Evolutionary conservation across 2,888 invertebrate genomes (phyloP).

Genomic region (Drosophila recens): DNA sequence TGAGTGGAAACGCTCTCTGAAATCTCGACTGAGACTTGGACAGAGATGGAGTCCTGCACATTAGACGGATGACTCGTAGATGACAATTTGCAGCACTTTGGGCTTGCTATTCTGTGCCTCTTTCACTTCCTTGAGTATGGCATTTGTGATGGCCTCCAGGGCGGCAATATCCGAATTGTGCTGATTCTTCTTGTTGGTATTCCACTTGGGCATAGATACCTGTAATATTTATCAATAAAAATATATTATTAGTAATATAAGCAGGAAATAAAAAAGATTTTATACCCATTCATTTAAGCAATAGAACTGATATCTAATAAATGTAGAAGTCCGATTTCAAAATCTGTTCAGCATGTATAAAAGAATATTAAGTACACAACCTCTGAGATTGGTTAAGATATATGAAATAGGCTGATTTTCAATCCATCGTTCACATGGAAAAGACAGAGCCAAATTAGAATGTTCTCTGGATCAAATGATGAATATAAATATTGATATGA

Average conservation of each 20-base stretch:
- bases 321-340: no score
- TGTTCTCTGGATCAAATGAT: no score
- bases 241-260: not conserved
- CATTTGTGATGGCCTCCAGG: slow-evolving; percentile 85
- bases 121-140: slow-evolving; percentile 90
- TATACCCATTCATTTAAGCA: no score
- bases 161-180: slow-evolving; percentile 90
- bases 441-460: no score
- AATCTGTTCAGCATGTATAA: no score
- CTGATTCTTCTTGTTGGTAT: slow-evolving; percentile 84
- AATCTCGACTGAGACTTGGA: not conserved
- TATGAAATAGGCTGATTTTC: no score
- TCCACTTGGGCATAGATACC: slow-evolving; percentile 91
- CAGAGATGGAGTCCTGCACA: not conserved
- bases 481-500: no score
- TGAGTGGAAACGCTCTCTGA: slow-evolving; percentile 21
- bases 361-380: no score
- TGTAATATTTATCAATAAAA: slow-evolving; percentile 65
- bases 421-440: no score
- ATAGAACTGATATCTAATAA: no score
- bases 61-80: slow-evolving; percentile 95
- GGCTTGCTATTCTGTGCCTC: slow-evolving; percentile 86
- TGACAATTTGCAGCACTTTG: slow-evolving; percentile 91
- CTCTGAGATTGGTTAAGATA: no score
- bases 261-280: not conserved